Evolutionary conservation across 2,113 vertebrate species (phyloP).

Genomic region (Microcebus griseorufus): DNA sequence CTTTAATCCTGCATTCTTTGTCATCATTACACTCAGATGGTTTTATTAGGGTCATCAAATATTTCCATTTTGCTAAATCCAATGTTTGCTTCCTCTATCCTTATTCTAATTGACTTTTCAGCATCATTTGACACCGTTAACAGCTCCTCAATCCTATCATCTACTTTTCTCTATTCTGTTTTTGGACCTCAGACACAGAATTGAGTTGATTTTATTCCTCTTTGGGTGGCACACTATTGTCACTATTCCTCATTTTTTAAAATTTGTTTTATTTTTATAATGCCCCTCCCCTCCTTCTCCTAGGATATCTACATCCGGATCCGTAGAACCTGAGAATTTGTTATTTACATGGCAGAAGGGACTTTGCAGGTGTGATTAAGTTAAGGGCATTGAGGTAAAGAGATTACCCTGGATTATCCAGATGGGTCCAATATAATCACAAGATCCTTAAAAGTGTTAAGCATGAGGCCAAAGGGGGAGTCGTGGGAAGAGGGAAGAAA

Average conservation of each 20-base stretch:
- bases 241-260: neutral
- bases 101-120: neutral
- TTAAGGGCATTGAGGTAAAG: neutral
- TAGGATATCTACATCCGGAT: neutral
- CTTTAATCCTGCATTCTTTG: neutral
- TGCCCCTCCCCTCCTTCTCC: neutral
- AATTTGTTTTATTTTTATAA: neutral
- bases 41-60: neutral
- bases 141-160: neutral
- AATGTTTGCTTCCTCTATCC: neutral
- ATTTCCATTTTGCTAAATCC: conserved; percentile 11
- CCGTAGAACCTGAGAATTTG: neutral
- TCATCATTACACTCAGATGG: neutral
- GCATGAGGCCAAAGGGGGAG: neutral
- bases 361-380: neutral
- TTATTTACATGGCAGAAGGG: neutral
- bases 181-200: neutral
- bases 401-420: neutral
- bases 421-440: neutral
- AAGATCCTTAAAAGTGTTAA: neutral
- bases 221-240: neutral
- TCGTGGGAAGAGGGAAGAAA: neutral
- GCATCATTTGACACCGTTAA: neutral
- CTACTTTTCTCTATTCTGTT: neutral
- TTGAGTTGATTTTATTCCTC: neutral